These are phyloP conservation scores for Drosophila leonis DNA, from an alignment of 2,888 invertebrate species.

Conservation along the genomic window DNA sequence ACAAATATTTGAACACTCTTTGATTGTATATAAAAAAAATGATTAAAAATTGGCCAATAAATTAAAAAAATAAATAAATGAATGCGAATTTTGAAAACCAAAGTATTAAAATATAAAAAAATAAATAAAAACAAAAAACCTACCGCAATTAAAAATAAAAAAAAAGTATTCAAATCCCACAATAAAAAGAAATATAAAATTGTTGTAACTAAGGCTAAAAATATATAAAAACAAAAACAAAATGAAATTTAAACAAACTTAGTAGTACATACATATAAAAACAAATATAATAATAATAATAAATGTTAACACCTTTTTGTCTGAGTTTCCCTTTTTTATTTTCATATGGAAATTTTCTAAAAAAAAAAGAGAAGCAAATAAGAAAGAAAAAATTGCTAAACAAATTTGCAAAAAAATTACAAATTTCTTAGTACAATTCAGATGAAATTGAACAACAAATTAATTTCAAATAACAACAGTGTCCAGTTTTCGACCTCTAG, in stretches of 20 bases:
- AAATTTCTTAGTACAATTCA: slow-evolving; percentile 59
- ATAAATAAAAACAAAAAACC: slow-evolving; percentile 62
- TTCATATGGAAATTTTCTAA: slow-evolving; percentile 55
- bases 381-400: slow-evolving; percentile 39
- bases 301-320: slow-evolving; percentile 65
- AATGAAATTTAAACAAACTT: slow-evolving; percentile 38
- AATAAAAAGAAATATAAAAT: slow-evolving; percentile 41
- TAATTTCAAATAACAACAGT: neutral
- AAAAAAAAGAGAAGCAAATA: slow-evolving; percentile 21
- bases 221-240: slow-evolving; percentile 18
- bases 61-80: slow-evolving; percentile 34
- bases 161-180: slow-evolving; percentile 52
- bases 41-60: slow-evolving; percentile 62
- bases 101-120: slow-evolving; percentile 48
- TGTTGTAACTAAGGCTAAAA: slow-evolving; percentile 53
- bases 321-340: slow-evolving; percentile 67
- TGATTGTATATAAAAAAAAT: slow-evolving; percentile 66
- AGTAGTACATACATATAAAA: slow-evolving; percentile 58
- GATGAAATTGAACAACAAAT: slow-evolving; percentile 28
- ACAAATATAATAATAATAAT: slow-evolving; percentile 17
- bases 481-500: slow-evolving; percentile 18
- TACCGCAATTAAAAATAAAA: slow-evolving; percentile 64
- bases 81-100: slow-evolving; percentile 54
- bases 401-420: slow-evolving; percentile 39
- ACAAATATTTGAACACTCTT: slow-evolving; percentile 41